Evolutionary conservation across 2,888 invertebrate genomes (phyloP).

Genomic region (Drosophila nigricruria): DNA sequence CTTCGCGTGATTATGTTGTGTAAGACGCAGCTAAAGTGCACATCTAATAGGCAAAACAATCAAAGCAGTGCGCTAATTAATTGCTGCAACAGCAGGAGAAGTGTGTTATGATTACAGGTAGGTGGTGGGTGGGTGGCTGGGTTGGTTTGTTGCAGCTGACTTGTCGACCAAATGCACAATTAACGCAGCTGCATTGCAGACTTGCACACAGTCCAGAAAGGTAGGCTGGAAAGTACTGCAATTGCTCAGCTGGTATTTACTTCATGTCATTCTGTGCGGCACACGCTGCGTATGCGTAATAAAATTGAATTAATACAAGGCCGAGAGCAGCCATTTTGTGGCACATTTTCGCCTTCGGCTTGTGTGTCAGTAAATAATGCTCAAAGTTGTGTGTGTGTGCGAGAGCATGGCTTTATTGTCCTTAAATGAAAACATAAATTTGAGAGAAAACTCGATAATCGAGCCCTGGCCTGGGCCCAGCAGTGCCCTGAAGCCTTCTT

Average conservation of each 20-base stretch:
- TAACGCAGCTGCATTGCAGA: slow-evolving; percentile 68
- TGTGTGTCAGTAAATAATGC: slow-evolving; percentile 53
- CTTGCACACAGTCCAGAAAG: slow-evolving; percentile 23
- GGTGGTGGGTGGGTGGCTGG: slow-evolving; percentile 6
- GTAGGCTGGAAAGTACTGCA: slow-evolving; percentile 13
- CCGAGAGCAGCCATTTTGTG: slow-evolving; percentile 46
- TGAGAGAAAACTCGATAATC: slow-evolving; percentile 30
- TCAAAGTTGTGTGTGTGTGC: slow-evolving; percentile 3
- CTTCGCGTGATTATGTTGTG: neutral
- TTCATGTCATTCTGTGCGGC: slow-evolving; percentile 35
- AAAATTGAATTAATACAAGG: slow-evolving; percentile 70
- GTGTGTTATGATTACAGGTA: neutral
- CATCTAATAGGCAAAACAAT: slow-evolving; percentile 33
- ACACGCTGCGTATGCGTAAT: slow-evolving; percentile 71
- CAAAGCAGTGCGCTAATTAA: slow-evolving; percentile 57
- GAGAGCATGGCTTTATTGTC: slow-evolving; percentile 43
- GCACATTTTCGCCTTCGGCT: slow-evolving; percentile 56
- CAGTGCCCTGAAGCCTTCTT: slow-evolving; percentile 35
- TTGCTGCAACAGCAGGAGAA: slow-evolving; percentile 36
- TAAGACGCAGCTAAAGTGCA: slow-evolving; percentile 23
- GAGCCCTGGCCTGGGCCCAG: neutral
- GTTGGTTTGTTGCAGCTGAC: slow-evolving; percentile 8
- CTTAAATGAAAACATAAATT: slow-evolving; percentile 71
- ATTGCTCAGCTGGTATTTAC: slow-evolving; percentile 43
- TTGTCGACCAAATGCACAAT: slow-evolving; percentile 34